Evolutionary conservation across 2,113 vertebrate genomes (phyloP).

Genomic region (Nibea coibor): DNA sequence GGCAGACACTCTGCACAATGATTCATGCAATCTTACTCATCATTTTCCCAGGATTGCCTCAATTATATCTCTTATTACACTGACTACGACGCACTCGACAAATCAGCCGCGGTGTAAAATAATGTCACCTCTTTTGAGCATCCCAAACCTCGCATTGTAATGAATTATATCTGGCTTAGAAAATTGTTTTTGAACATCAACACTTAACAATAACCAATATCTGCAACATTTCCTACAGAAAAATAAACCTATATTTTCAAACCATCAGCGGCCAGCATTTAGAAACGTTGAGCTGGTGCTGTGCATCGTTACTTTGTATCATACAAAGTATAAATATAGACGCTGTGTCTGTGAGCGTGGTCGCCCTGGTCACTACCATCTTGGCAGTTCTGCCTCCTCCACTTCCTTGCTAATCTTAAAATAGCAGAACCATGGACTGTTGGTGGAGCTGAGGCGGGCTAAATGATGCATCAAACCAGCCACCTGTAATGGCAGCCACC

Average conservation of each 20-base stretch:
- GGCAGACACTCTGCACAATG: slow-evolving; percentile 22
- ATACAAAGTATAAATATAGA: too few species aligned
- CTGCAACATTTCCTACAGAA: not conserved
- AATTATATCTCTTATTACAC: slow-evolving; percentile 51
- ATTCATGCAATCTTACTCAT: slow-evolving; percentile 62
- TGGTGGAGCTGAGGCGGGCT: too few species aligned
- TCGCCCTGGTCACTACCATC: too few species aligned
- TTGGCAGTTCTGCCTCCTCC: too few species aligned
- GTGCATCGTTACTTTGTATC: not conserved
- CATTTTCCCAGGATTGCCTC: slow-evolving; percentile 53
- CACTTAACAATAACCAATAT: not conserved
- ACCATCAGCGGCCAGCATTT: not conserved
- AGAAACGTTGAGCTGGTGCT: too few species aligned
- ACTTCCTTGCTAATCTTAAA: too few species aligned
- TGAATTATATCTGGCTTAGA: not conserved
- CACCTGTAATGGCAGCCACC: too few species aligned
- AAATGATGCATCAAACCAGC: too few species aligned
- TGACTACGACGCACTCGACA: not conserved
- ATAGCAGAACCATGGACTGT: too few species aligned
- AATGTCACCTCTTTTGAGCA: not conserved
- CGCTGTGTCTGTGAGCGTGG: too few species aligned
- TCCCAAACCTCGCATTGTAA: not conserved
- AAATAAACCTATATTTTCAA: too few species aligned
- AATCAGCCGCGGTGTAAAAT: slow-evolving; percentile 24
- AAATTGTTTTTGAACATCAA: not conserved